These are phyloP conservation scores for Lepus oiostolus DNA, from an alignment of 2,797 vertebrate genomes.

Conservation along the genomic window DNA sequence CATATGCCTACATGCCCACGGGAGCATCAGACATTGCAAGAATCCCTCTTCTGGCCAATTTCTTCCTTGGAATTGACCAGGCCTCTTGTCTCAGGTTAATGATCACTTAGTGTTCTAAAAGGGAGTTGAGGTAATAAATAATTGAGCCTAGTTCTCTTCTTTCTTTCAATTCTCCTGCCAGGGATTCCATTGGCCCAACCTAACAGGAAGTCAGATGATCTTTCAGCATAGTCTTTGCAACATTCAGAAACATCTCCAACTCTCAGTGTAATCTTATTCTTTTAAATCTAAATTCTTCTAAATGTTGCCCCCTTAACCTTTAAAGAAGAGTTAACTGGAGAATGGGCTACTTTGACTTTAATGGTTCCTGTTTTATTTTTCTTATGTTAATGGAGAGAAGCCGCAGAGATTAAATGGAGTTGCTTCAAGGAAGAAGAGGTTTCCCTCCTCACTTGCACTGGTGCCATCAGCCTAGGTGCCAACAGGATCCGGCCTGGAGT, in stretches of 20 bases:
- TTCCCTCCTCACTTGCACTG: neutral
- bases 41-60: neutral
- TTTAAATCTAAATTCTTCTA: constrained; percentile 10
- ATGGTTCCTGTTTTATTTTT: neutral
- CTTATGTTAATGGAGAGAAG: constrained; percentile 9
- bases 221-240: neutral
- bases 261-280: neutral
- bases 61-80: neutral
- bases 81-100: neutral
- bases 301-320: constrained; percentile 9
- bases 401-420: neutral
- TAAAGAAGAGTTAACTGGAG: neutral
- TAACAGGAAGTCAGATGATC: neutral
- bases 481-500: neutral
- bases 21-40: neutral
- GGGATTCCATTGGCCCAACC: neutral
- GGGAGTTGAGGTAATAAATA: neutral
- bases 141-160: neutral
- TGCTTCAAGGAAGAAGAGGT: neutral
- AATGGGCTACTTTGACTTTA: neutral
- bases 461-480: neutral
- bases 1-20: neutral
- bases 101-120: neutral
- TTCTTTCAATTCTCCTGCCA: neutral
- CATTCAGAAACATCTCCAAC: constrained; percentile 15